Evolutionary conservation across 2,888 invertebrate species (phyloP).

Genomic region (Sylvicola cinctus): DNA sequence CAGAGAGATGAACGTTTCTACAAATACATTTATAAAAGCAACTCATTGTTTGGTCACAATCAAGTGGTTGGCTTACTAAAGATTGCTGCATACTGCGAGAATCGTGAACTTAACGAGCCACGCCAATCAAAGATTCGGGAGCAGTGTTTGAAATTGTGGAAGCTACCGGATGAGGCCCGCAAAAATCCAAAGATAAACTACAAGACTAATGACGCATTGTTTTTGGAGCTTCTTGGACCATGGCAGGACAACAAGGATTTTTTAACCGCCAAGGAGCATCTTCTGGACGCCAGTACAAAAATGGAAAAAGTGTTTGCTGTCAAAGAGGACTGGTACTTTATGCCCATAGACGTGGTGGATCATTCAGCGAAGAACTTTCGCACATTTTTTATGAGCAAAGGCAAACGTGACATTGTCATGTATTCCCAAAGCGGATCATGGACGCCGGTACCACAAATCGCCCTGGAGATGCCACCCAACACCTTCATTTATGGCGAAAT

Average conservation of each 20-base stretch:
- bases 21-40: constrained; percentile 59
- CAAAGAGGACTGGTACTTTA: constrained; percentile 46
- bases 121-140: constrained; percentile 50
- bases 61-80: constrained; percentile 64
- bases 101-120: constrained; percentile 43
- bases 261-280: constrained; percentile 10
- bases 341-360: constrained; percentile 21
- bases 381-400: constrained; percentile 22
- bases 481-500: constrained; percentile 56
- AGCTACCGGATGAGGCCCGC: constrained; percentile 34
- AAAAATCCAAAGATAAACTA: constrained; percentile 4
- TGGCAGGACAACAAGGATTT: constrained; percentile 14
- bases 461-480: constrained; percentile 41
- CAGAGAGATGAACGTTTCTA: constrained; percentile 49
- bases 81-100: constrained; percentile 61
- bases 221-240: constrained; percentile 15
- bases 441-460: constrained; percentile 25
- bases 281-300: constrained; percentile 9
- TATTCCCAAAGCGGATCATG: constrained; percentile 32
- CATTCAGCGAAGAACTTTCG: constrained; percentile 17
- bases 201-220: constrained; percentile 14
- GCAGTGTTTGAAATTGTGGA: constrained; percentile 56
- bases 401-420: constrained; percentile 28
- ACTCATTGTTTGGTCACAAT: constrained; percentile 45
- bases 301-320: constrained; percentile 14